Conservation (phyloP, 2,888 invertebrate species). For the Tiliacea aurago region DNA sequence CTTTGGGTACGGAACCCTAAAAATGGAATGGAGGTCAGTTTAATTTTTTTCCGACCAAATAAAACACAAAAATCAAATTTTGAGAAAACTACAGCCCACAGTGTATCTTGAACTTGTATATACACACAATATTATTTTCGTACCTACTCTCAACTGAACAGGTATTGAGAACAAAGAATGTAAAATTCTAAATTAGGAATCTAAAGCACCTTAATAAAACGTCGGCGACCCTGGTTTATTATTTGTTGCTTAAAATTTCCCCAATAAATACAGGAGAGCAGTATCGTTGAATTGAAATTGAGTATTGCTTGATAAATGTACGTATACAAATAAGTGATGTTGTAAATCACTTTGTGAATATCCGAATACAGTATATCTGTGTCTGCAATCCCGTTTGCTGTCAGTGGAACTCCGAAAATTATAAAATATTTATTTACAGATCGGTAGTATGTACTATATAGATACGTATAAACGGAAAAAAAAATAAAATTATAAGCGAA, state of each 20-base stretch:
- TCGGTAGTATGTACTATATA: too few relatives aligned
- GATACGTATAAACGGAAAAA: background rate
- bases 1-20: too few relatives aligned
- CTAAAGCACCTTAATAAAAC: constrained; percentile 26
- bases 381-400: constrained; percentile 18
- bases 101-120: too few relatives aligned
- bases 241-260: constrained; percentile 54
- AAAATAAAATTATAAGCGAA: background rate
- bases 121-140: background rate
- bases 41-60: too few relatives aligned
- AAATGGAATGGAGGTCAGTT: too few relatives aligned
- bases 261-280: constrained; percentile 46
- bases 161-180: background rate
- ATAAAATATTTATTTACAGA: constrained; percentile 14
- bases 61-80: background rate
- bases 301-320: constrained; percentile 51
- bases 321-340: constrained; percentile 35
- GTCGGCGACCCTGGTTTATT: constrained; percentile 47
- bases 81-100: background rate
- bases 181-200: background rate
- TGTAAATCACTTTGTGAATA: constrained; percentile 53
- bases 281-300: constrained; percentile 48
- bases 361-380: constrained; percentile 42
- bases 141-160: background rate
- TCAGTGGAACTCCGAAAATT: constrained; percentile 11